Base-by-base conservation (phyloP, 92 coral and sea anemone species). In the Palythoa grandiflora region DNA sequence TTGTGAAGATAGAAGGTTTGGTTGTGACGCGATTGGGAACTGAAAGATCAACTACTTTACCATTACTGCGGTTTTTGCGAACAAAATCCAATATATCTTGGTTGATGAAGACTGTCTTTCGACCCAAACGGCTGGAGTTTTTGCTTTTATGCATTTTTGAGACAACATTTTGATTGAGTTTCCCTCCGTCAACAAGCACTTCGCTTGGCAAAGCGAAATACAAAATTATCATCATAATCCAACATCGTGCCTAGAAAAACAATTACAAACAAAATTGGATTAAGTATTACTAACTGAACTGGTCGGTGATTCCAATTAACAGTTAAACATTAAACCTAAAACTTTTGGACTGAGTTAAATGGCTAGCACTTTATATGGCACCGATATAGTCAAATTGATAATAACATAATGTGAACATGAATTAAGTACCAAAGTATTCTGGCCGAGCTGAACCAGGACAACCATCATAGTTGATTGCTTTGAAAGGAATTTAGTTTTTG, bases 1-100 rank as follows among this genome's bases (percentile, higher is more conserved):
- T 70, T 17, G 65, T 83, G 79, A 20, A 9, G 13, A 81, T 81
- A 51, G 86, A 81, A 8, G 86, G 75, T 37, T 66, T 81, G 5
- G 40, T 28, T 47, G 10, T 48, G 3, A 81, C 40, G 8, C 54
- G 59, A n/a, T 81, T 65, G 13, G 86, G 55, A 0, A 48, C 57
- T 6, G 75, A 81, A 5, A 81, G 47, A 65, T 81, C 73, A 21
- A 65, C 2, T 13, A 28, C 5, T 81, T 81, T 81, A 1, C 73
- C 86, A 66, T 47, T 81, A 48, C 86, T 81, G 21, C 86, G 86
- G 44, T 81, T 81, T 21, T 81, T 81, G 37, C 86, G 86, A 47
- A 81, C 60, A 68, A 81, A 81, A 1, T 66, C 75, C 40, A 51
- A 6, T 48, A 81, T 81, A 6, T 66, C 86, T 65, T 71, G 75